Base-by-base conservation (phyloP, 2,888 invertebrate species). In the Coleophora flavipennella region DNA sequence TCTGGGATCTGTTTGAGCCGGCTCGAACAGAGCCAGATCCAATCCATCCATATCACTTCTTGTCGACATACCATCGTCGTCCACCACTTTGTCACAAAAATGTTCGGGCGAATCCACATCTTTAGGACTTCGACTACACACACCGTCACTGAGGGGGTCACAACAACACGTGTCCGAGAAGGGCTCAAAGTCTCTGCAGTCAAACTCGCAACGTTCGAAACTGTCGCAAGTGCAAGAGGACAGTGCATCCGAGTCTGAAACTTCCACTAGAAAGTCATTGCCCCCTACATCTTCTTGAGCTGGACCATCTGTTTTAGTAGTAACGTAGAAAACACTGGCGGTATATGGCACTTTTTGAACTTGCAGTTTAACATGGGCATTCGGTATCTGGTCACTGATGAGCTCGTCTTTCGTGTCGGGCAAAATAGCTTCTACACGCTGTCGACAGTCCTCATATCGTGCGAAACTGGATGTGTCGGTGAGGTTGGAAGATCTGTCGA, bases 11-110 rank as follows among this genome's bases (percentile, higher is more conserved):
- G 56, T 57, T 58, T 70, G 75, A 36, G 88, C 88, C 36, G 89
- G 89, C 64, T 90, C 90, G 66, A 90, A 90, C 51, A 90, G 71
- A 46, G 89, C 83, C 60, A 90, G 76, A 72, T 90, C 90, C 51
- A 90, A 77, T 46, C 90, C 89, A 51, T 90, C 90, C 87, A 90
- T 88, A 67, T 90, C 90, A 65, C 85, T 85, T 27, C 84, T 67
- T 34, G 81, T 70, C 37, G 86, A 79, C 14, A 69, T 68, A 36
- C 72, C 73, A 50, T 85, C 85, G 36, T 78, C 81, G 28, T 84
- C 80, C 27, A 63, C 69, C 40, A 57, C 61, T 48, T 65, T 60
- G 40, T 78, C 74, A 60, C 76, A 70, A 57, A 83, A 78, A 56
- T 80, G 59, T 58, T 84, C 84, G 13, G 83, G 81, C 31, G 84